These are phyloP conservation scores for Pachyuromys duprasi DNA, from an alignment of 2,797 vertebrate species.

Conservation along the genomic window DNA sequence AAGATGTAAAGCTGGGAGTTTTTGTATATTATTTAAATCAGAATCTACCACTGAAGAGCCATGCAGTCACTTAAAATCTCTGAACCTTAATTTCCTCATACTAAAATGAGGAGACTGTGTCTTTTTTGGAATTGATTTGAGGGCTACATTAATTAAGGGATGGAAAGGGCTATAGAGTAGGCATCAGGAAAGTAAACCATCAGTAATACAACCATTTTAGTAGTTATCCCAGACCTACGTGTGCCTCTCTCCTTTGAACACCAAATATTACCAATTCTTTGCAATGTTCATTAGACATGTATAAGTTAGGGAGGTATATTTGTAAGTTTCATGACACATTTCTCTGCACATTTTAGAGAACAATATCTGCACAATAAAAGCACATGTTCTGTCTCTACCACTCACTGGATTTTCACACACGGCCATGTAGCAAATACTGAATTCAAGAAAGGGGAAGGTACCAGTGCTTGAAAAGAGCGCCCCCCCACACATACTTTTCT, in stretches of 20 bases:
- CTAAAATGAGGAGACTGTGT: not conserved
- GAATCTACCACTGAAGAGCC: not conserved
- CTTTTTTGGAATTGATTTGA: not conserved
- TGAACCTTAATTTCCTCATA: not conserved
- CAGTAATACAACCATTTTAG: not conserved
- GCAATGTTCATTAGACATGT: not conserved
- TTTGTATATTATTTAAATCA: not conserved
- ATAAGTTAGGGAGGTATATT: not conserved
- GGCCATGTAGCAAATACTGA: not conserved
- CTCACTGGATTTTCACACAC: not conserved
- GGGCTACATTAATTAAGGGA: not conserved
- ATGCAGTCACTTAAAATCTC: not conserved
- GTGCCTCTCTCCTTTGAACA: constrained; percentile 32
- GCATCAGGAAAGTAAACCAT: not conserved
- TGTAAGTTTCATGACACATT: not conserved
- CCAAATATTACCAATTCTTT: constrained; percentile 45
- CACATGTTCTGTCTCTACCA: not conserved
- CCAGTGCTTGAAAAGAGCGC: not conserved
- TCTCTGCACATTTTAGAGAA: constrained; percentile 9
- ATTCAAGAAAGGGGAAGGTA: not conserved
- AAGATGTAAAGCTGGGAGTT: not conserved
- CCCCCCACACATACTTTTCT: not conserved
- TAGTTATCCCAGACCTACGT: not conserved
- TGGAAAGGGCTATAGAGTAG: not conserved
- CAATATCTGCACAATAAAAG: constrained; percentile 1